phyloP scores from a whole-genome alignment of 2,113 vertebrate genomes.

The Pterocles orientalis region DNA sequence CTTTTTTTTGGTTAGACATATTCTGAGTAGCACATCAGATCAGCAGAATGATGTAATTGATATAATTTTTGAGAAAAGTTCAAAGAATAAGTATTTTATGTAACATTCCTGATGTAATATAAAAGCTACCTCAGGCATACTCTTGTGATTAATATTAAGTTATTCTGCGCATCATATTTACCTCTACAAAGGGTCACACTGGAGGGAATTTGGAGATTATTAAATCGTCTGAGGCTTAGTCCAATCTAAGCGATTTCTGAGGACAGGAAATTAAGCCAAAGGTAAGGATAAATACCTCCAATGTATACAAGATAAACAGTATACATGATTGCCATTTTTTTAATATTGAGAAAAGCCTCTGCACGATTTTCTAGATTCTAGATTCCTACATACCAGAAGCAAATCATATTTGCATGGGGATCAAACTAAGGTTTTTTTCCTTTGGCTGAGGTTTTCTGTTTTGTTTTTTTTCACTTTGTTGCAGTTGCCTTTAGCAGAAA shows the following conservation, averaged over 20 bases:
- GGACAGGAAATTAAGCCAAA: not conserved
- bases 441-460: not conserved
- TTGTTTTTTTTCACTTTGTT: not conserved
- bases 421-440: not conserved
- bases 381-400: not conserved
- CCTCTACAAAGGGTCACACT: not conserved
- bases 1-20: not conserved
- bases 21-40: not conserved
- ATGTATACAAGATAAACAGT: not conserved
- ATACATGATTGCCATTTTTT: not conserved
- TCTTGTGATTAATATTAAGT: not conserved
- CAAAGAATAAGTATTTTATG: not conserved
- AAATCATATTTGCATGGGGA: not conserved
- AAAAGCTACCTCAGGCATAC: not conserved
- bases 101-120: not conserved
- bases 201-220: not conserved
- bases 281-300: not conserved
- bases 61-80: not conserved
- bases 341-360: not conserved
- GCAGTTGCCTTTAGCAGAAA: not conserved
- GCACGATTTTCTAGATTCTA: not conserved
- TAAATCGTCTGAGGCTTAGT: not conserved
- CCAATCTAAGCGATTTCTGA: not conserved
- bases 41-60: not conserved
- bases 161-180: not conserved